Conservation (phyloP, 2,888 invertebrate genomes). For the Sussaba pulchella region DNA sequence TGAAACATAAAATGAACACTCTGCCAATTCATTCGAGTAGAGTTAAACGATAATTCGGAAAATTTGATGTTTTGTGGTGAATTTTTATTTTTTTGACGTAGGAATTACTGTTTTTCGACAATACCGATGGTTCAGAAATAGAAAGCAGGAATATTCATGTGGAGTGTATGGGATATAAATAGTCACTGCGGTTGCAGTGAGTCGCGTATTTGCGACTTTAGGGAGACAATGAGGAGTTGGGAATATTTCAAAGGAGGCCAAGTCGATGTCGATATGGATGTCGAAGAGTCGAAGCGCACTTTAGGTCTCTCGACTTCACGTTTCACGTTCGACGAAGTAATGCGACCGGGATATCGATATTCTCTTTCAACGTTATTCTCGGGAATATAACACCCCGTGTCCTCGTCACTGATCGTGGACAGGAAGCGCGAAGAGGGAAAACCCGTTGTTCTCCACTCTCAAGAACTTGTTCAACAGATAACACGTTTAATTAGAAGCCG, state of each 20-base stretch:
- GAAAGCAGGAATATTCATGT: no score
- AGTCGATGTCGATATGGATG: constrained; percentile 4
- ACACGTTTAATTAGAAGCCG: constrained; percentile 15
- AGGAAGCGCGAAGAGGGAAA: constrained; percentile 7
- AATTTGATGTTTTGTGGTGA: no score
- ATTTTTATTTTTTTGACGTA: no score
- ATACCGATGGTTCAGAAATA: no score
- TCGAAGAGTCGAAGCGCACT: constrained; percentile 15
- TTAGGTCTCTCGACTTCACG: constrained; percentile 17
- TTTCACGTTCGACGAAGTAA: constrained; percentile 19
- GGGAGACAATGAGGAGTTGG: constrained; percentile 6
- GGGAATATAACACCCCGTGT: background rate
- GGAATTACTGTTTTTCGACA: no score
- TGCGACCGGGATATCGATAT: constrained; percentile 36
- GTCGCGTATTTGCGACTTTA: background rate
- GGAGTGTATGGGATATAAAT: background rate
- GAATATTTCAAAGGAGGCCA: constrained; percentile 25
- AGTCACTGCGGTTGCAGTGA: background rate
- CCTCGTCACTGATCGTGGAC: constrained; percentile 2
- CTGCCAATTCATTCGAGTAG: no score
- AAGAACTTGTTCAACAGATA: constrained; percentile 18
- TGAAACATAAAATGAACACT: background rate
- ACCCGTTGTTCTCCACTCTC: constrained; percentile 21
- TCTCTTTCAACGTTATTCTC: background rate
- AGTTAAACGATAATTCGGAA: no score